These are phyloP conservation scores for Bradypus variegatus DNA, from an alignment of 2,797 vertebrate species.

Conservation along the genomic window DNA sequence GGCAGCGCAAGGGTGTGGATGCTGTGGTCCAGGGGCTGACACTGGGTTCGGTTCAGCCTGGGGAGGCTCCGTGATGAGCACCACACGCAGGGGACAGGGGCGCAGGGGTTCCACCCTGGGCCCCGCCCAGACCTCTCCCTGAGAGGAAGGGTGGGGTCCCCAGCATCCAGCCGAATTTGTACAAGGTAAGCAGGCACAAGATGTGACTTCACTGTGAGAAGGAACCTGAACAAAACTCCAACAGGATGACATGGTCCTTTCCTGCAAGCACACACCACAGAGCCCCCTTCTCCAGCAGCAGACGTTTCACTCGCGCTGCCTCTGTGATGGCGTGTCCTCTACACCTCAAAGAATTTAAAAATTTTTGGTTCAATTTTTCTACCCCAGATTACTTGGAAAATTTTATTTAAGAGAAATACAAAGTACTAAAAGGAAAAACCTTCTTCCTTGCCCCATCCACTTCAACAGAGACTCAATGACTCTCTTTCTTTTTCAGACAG, in stretches of 20 bases:
- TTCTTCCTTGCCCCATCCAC: neutral
- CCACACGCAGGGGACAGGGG: too few species aligned
- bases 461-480: neutral
- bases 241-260: neutral
- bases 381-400: neutral
- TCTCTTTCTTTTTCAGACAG: neutral
- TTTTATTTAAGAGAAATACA: neutral
- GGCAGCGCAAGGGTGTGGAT: too few species aligned
- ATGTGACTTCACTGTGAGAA: neutral
- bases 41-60: too few species aligned
- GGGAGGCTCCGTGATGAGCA: too few species aligned
- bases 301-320: neutral
- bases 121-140: too few species aligned
- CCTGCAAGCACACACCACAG: neutral
- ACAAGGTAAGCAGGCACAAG: neutral
- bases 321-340: neutral
- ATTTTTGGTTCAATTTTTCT: neutral
- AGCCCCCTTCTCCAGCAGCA: neutral
- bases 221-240: neutral
- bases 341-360: neutral
- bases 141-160: neutral
- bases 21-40: too few species aligned
- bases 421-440: neutral
- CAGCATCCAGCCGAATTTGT: neutral
- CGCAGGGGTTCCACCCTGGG: too few species aligned